phyloP scores from a whole-genome alignment of 2,888 invertebrate genomes.

The Ormyrus pomaceus region DNA sequence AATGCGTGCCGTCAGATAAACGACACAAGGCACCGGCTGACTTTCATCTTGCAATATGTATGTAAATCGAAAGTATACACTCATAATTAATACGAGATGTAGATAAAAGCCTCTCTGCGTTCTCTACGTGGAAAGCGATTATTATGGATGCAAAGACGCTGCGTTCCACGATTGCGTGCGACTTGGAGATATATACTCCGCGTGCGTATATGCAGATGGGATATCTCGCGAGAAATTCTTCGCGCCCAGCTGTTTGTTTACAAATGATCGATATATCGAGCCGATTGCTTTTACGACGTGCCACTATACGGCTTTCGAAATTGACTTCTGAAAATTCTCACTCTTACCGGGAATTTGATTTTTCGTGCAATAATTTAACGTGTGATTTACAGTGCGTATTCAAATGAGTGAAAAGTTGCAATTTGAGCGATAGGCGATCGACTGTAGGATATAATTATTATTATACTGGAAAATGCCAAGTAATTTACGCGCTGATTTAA shows the following conservation, averaged over 20 bases:
- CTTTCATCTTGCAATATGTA: conserved; percentile 54
- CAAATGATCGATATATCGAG: neutral
- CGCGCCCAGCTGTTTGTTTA: conserved; percentile 17
- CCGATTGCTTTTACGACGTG: too few relatives aligned
- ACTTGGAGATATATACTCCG: neutral
- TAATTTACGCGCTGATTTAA: too few relatives aligned
- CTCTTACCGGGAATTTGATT: too few relatives aligned
- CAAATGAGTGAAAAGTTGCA: too few relatives aligned
- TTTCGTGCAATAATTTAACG: too few relatives aligned
- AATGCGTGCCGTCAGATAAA: conserved; percentile 44
- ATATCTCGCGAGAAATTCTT: conserved; percentile 6
- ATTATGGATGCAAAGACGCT: conserved; percentile 44
- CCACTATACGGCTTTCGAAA: too few relatives aligned
- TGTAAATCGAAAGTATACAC: conserved; percentile 56
- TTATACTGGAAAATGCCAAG: too few relatives aligned
- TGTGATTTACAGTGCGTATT: too few relatives aligned
- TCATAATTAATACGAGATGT: conserved; percentile 55
- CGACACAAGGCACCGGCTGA: conserved; percentile 17
- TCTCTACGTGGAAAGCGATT: conserved; percentile 44
- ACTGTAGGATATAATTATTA: too few relatives aligned
- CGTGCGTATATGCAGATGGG: neutral
- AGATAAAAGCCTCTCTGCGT: conserved; percentile 48
- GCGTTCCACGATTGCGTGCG: conserved; percentile 18
- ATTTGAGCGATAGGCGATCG: too few relatives aligned
- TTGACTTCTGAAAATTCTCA: too few relatives aligned